Percentiles rank a stretch among this genome's conserved stretches.
These are phyloP conservation scores for Diorhabda sublineata DNA, from an alignment of 1,140 invertebrate genomes.

Conservation along the genomic window DNA sequence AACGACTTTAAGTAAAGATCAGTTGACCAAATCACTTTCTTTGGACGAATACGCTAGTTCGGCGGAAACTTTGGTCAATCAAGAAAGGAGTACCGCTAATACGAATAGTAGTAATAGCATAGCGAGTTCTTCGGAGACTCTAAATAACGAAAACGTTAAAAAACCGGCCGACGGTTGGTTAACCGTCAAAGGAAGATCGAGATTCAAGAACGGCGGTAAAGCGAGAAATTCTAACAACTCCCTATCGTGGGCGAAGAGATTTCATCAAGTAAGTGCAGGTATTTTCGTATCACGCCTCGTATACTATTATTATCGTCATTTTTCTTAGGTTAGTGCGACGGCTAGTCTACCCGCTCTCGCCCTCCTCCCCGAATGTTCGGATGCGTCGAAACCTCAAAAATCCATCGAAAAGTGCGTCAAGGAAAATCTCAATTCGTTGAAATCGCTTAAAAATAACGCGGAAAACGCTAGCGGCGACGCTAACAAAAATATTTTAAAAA, in stretches of 20 bases:
- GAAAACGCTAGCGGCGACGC: constrained; percentile 20
- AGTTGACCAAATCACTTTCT: constrained; percentile 32
- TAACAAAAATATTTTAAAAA: constrained; percentile 27
- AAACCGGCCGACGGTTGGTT: constrained; percentile 61
- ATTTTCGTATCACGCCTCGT: background rate
- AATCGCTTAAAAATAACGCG: constrained; percentile 46
- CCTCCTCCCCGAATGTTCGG: constrained; percentile 48
- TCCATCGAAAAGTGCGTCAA: constrained; percentile 43
- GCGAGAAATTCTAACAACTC: constrained; percentile 40
- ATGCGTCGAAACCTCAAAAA: constrained; percentile 27
- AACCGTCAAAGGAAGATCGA: constrained; percentile 58
- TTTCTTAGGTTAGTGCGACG: constrained; percentile 51
- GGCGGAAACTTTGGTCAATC: constrained; percentile 53
- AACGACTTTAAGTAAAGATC: constrained; percentile 33
- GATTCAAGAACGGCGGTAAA: constrained; percentile 48
- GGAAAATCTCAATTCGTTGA: constrained; percentile 50
- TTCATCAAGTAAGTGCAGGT: constrained; percentile 53
- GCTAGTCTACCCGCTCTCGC: constrained; percentile 60
- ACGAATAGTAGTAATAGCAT: constrained; percentile 51
- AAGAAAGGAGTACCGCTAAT: constrained; percentile 51
- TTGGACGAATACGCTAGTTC: constrained; percentile 47
- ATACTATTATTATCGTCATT: background rate
- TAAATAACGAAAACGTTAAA: constrained; percentile 51
- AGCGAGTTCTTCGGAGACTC: constrained; percentile 55
- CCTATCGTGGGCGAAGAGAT: constrained; percentile 61